Evolutionary conservation across 2,113 vertebrate species (phyloP), one percentile per base, ranked within the genome.

Genomic region (Isurus oxyrinchus): DNA sequence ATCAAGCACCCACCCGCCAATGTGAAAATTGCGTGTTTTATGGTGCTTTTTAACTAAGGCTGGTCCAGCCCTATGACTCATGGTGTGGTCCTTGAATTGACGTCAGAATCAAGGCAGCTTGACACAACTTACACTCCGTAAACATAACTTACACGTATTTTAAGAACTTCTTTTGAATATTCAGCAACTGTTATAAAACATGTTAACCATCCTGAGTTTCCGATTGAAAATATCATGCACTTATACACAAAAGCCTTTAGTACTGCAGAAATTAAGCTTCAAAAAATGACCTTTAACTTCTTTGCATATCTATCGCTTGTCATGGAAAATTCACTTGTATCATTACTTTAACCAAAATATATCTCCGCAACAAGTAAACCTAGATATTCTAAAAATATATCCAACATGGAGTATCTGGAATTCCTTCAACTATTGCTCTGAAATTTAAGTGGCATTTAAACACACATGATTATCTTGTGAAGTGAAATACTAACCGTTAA

Each of bases 331-430:
- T 94, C 35, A 94, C 87, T 63, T 93, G 61, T 63, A 61, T 63
- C 21, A 94, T 63, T 63, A 63, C 90, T 94, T 84, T 97, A 97
- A 97, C 98, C 97, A 97, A 96, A 97, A 90, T 96, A 96, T 96
- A 97, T 97, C 97, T 97, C 97, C 97, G 96, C 97, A 97, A 97
- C 97, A 96, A 97, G 97, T 98, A 98, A 98, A 98, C 98, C 98
- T 98, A 98, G 96, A 94, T 94, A 97, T 97, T 98, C 99, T 99
- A 99, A 99, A 99, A 99, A 99, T 99, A 99, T 98, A 98, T 98
- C 98, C 98, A 98, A 99, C 98, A 98, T 97, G 96, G 97, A 98
- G 99, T 99, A 99, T 98, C 97, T 98, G 96, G 97, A 98, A 99
- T 99, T 98, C 98, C 97, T 98, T 97, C 97, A 97, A 98, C 98